phyloP scores from a whole-genome alignment of 1,140 invertebrate genomes.

The Littorina saxatilis region DNA sequence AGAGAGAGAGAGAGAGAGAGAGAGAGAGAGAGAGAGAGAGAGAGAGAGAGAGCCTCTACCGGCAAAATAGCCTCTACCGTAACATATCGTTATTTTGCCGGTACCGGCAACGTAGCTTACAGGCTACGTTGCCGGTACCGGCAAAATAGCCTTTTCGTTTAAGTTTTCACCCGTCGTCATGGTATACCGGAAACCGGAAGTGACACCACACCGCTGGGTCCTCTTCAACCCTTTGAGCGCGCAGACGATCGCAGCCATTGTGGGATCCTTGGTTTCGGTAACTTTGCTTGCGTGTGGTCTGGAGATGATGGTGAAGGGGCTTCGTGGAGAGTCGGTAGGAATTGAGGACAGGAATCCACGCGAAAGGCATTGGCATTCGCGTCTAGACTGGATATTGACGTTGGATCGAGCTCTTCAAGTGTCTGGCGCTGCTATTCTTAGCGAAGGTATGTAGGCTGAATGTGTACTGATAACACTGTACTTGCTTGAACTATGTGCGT shows the following conservation, averaged over 20 bases:
- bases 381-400: neutral
- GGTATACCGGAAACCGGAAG: constrained; percentile 5
- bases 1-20: no score
- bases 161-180: neutral
- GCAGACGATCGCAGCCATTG: neutral
- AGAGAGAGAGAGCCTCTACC: no score
- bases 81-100: no score
- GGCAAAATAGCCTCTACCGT: no score
- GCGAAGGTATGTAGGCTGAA: neutral
- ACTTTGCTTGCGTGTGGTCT: neutral
- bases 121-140: no score
- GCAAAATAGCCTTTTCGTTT: no score
- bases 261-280: neutral
- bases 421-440: neutral
- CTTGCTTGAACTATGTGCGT: no score
- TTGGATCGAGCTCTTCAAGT: neutral
- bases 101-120: no score
- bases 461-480: no score
- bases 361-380: neutral
- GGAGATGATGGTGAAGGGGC: neutral
- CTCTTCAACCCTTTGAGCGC: neutral
- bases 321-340: no score
- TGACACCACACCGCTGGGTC: neutral
- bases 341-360: no score
- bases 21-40: no score